These are phyloP conservation scores for Proisotoma minuta DNA, from an alignment of 2,888 invertebrate genomes.

Conservation along the genomic window DNA sequence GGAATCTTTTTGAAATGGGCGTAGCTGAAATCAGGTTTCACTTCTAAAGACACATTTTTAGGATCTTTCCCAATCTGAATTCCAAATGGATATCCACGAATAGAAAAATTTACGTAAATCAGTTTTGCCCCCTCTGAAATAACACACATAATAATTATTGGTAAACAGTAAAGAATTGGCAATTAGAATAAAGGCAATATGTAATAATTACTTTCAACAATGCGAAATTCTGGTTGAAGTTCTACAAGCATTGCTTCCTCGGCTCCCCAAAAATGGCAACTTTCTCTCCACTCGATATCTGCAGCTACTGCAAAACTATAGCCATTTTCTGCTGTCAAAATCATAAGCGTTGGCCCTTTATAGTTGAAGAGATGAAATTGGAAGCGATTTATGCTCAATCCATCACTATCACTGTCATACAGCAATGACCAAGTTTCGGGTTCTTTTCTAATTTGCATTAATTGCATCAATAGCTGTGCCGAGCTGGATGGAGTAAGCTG, in stretches of 20 bases:
- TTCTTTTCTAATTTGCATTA: constrained; percentile 34
- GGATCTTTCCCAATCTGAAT: constrained; percentile 77
- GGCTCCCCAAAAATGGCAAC: constrained; percentile 76
- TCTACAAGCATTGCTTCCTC: constrained; percentile 74
- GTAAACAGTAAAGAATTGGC: neutral
- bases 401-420: constrained; percentile 79
- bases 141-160: constrained; percentile 10
- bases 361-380: constrained; percentile 80
- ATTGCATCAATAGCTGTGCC: constrained; percentile 32
- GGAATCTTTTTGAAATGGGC: constrained; percentile 65
- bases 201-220: constrained; percentile 53
- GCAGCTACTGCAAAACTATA: constrained; percentile 71
- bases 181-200: neutral
- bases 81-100: constrained; percentile 79
- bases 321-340: constrained; percentile 57
- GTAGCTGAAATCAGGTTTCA: constrained; percentile 71
- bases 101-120: constrained; percentile 75
- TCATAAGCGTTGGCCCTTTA: constrained; percentile 58
- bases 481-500: too few relatives aligned
- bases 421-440: constrained; percentile 75
- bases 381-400: constrained; percentile 66
- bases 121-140: constrained; percentile 62
- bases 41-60: constrained; percentile 65
- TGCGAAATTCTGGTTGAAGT: constrained; percentile 57
- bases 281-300: constrained; percentile 79